Percentiles rank a stretch among this genome's conserved stretches.
Conservation (phyloP, 30 jellyfish, hydroid and myxozoan genomes). For the Hydra vulgaris region DNA sequence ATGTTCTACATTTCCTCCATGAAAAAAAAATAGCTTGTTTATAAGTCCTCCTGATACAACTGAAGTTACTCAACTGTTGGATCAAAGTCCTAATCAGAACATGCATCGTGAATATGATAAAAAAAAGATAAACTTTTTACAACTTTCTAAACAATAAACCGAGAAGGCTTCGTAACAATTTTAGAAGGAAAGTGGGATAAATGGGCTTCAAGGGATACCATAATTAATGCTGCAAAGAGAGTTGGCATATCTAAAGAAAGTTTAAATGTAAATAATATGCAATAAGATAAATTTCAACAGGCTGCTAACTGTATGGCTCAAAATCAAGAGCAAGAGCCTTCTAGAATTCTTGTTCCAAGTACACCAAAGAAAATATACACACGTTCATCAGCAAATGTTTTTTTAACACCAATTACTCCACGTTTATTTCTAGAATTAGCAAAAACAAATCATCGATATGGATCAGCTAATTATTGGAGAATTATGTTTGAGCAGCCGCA, state of each 20-base stretch:
- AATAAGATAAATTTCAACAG: conserved; percentile 25
- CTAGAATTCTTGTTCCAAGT: neutral
- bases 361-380: conserved; percentile 14
- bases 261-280: conserved; percentile 14
- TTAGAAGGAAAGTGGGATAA: conserved; percentile 18
- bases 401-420: conserved; percentile 4
- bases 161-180: conserved; percentile 22
- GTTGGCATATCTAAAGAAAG: conserved; percentile 23
- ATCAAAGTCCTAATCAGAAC: conserved; percentile 11
- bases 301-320: conserved; percentile 14
- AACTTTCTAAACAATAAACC: conserved; percentile 21
- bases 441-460: neutral
- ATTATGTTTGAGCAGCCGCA: conserved; percentile 15
- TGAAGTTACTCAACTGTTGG: conserved; percentile 16
- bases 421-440: conserved; percentile 10
- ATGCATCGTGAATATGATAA: conserved; percentile 5
- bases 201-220: conserved; percentile 10
- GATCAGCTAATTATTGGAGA: neutral
- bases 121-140: conserved; percentile 14
- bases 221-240: conserved; percentile 13
- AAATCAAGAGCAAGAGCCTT: neutral
- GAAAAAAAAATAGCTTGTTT: neutral
- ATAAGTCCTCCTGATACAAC: conserved; percentile 30
- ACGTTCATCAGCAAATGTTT: neutral
- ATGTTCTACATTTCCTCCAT: conserved; percentile 4